These are phyloP conservation scores for Streptopelia turtur DNA, from an alignment of 2,797 vertebrate species.

Conservation along the genomic window DNA sequence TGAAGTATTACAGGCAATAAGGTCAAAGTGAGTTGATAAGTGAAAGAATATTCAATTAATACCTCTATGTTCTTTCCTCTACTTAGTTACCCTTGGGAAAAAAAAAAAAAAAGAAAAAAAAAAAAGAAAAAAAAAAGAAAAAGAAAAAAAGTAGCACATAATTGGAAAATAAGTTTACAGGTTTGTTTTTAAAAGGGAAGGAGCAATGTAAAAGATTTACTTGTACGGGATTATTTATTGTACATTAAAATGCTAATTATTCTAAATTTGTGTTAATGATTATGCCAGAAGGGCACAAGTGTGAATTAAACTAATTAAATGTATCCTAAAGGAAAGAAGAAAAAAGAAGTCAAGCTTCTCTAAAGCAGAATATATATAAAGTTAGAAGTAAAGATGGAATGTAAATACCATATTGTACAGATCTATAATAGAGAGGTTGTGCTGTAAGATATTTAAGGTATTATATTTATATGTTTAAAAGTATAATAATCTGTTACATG, in stretches of 20 bases:
- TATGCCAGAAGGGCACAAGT: constrained; percentile 13
- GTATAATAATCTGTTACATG: not conserved
- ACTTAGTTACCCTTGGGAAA: not conserved
- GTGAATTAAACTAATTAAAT: constrained; percentile 66
- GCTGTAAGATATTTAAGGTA: not conserved
- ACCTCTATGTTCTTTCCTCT: not conserved
- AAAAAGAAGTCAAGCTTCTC: not conserved
- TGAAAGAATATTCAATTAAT: not conserved
- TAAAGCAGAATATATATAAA: constrained; percentile 27
- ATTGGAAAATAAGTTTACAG: not conserved
- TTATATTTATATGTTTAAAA: not conserved
- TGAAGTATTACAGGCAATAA: not conserved
- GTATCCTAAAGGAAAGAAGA: constrained; percentile 34
- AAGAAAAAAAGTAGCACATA: rapidly evolving
- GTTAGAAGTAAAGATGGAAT: not conserved
- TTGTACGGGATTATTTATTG: not conserved
- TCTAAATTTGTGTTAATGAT: constrained; percentile 23
- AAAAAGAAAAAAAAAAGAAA: no score
- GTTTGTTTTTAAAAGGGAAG: not conserved
- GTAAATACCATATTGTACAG: not conserved
- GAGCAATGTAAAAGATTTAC: not conserved
- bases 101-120: not conserved
- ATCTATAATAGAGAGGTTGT: not conserved
- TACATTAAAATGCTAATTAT: constrained; percentile 54
- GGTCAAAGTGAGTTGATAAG: not conserved